Conservation (phyloP, 2,797 vertebrate genomes). For the Iguana delicatissima region DNA sequence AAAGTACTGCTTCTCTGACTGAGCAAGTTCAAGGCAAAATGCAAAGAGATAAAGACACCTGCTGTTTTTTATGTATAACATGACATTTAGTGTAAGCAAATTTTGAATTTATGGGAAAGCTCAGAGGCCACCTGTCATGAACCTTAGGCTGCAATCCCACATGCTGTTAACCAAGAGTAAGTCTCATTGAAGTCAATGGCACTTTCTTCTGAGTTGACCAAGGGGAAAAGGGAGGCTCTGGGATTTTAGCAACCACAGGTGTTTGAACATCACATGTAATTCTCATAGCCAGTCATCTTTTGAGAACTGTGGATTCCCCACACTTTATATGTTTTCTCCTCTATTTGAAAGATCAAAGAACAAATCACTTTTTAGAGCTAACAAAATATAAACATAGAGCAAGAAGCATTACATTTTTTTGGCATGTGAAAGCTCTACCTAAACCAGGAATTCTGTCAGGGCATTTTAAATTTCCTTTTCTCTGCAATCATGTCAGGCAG, state of each 20-base stretch:
- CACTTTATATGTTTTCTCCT: conserved; percentile 22
- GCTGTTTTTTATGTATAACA: no score
- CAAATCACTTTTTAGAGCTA: conserved; percentile 26
- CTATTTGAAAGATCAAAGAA: conserved; percentile 17
- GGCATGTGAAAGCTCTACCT: neutral
- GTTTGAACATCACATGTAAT: neutral
- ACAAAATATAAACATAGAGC: neutral
- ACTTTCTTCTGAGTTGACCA: neutral
- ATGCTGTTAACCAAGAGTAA: neutral
- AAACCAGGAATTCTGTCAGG: conserved; percentile 15
- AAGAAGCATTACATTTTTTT: neutral
- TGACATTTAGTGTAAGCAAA: no score
- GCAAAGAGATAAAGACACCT: neutral
- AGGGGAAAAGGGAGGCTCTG: neutral
- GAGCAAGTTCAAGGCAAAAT: neutral
- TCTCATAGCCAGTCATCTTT: neutral
- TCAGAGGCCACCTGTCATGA: neutral
- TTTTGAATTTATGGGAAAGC: neutral
- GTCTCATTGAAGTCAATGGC: neutral
- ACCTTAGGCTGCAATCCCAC: neutral
- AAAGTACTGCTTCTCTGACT: neutral
- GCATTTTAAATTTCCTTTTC: neutral
- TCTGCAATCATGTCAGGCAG: neutral
- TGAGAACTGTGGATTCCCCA: neutral
- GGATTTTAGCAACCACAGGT: neutral